Evolutionary conservation across 1,140 invertebrate species (phyloP), one percentile per base, ranked within the genome.

Genomic region (Homarus americanus): DNA sequence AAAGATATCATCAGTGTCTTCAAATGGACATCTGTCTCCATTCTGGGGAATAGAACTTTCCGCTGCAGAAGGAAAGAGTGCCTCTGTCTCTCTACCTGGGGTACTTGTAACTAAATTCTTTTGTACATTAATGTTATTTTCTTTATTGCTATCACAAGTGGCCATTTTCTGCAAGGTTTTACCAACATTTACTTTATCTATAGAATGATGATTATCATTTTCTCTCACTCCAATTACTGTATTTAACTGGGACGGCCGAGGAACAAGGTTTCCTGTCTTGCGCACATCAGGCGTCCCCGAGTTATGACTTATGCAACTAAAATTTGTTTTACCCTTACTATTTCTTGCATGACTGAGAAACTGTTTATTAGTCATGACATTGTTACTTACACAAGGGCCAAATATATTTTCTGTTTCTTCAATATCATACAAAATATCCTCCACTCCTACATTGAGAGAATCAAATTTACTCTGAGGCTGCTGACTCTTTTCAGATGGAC

Each of bases 1-100:
- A 17, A 72, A 15, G 36, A 28, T 66, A 84, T 3, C 17, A 36
- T 86, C 72, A 17, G 40, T 76, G 34, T 32, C 44, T 75, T 49
- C 34, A 0, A 86, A 20, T 9, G 9, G 28, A 73, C 28, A 1
- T 38, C n/a, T 24, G 3, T 36, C 41, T 49, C 40, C 72, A 76
- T 49, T 44, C 53, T 10, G 41, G 44, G 66, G 17, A 41, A 86
- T 75, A 17, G 40, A 44, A 76, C 40, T 86, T 75, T 86, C 72
- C 12, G 83, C 36, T 41, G 58, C 32, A 34, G 83, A 76, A 36
- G 83, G 83, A 53, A 73, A 76, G 15, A 49, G 32, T n/a, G n/a
- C 83, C 38, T 76, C 38, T 36, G 24, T 34, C 49, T 49, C 17
- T 9, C 49, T 53, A 12, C 53, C 28, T 12, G 34, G 83, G 49